These are phyloP conservation scores for Miichthys miiuy DNA, from an alignment of 2,797 vertebrate species.

Conservation along the genomic window DNA sequence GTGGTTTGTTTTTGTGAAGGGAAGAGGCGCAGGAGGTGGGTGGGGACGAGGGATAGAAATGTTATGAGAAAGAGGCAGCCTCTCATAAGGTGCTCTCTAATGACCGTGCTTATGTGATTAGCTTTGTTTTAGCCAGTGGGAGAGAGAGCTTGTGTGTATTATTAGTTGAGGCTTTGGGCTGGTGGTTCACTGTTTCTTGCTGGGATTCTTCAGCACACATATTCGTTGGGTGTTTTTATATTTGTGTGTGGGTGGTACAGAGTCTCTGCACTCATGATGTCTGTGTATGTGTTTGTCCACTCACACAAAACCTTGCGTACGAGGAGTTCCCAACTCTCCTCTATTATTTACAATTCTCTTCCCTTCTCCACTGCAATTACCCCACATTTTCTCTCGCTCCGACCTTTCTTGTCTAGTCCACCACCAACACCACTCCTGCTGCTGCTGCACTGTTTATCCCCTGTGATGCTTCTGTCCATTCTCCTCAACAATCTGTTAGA, in stretches of 20 bases:
- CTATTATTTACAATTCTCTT: constrained; percentile 81
- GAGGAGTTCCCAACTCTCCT: constrained; percentile 76
- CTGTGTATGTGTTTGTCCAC: constrained; percentile 45
- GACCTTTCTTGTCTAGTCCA: constrained; percentile 54
- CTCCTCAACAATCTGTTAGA: constrained; percentile 30
- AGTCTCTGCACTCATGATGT: constrained; percentile 32
- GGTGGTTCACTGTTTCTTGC: constrained; percentile 17
- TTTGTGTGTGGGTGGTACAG: constrained; percentile 33
- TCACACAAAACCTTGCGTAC: constrained; percentile 37
- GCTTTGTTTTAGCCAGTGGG: constrained; percentile 46
- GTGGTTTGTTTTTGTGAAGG: constrained; percentile 44
- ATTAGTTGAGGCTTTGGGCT: constrained; percentile 29
- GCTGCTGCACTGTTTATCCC: constrained; percentile 34
- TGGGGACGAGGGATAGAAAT: constrained; percentile 34
- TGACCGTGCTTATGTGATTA: constrained; percentile 43
- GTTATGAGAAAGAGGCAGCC: constrained; percentile 36
- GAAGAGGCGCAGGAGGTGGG: constrained; percentile 29
- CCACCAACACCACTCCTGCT: constrained; percentile 15
- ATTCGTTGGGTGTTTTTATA: constrained; percentile 21
- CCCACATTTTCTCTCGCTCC: constrained; percentile 55
- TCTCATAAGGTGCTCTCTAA: constrained; percentile 44
- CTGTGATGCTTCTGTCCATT: constrained; percentile 23
- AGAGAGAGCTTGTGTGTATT: constrained; percentile 30
- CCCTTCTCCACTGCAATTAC: constrained; percentile 66
- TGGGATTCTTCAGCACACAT: constrained; percentile 27